Conservation (phyloP, 2,113 vertebrate genomes). For the Mobula birostris region DNA sequence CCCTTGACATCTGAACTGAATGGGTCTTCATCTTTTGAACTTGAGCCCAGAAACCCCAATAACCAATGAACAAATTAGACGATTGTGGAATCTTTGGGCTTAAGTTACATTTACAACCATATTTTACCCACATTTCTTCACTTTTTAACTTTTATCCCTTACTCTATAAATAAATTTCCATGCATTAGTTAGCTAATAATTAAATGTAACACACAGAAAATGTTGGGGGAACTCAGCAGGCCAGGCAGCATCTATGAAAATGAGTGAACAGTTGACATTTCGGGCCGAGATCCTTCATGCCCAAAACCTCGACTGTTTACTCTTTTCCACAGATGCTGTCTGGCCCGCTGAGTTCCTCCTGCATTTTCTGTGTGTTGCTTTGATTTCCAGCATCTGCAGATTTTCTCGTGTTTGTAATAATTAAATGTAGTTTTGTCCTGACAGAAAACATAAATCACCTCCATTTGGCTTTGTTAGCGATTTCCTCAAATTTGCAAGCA, state of each 20-base stretch:
- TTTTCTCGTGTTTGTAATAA: too few species aligned
- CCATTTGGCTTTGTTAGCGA: background rate
- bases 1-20: too few species aligned
- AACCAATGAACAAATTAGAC: background rate
- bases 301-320: too few species aligned
- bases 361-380: too few species aligned
- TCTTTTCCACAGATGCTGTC: too few species aligned
- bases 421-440: background rate
- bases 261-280: too few species aligned
- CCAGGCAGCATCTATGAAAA: too few species aligned
- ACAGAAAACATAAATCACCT: background rate
- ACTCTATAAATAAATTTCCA: background rate
- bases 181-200: background rate
- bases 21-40: background rate
- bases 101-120: background rate
- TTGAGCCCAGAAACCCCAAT: background rate
- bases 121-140: background rate
- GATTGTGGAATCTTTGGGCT: background rate
- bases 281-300: too few species aligned
- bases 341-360: too few species aligned
- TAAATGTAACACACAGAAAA: too few species aligned
- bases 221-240: too few species aligned
- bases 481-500: background rate
- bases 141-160: background rate
- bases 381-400: too few species aligned